These are phyloP conservation scores for Heliconius nattereri DNA, from an alignment of 1,140 invertebrate species.

Conservation along the genomic window DNA sequence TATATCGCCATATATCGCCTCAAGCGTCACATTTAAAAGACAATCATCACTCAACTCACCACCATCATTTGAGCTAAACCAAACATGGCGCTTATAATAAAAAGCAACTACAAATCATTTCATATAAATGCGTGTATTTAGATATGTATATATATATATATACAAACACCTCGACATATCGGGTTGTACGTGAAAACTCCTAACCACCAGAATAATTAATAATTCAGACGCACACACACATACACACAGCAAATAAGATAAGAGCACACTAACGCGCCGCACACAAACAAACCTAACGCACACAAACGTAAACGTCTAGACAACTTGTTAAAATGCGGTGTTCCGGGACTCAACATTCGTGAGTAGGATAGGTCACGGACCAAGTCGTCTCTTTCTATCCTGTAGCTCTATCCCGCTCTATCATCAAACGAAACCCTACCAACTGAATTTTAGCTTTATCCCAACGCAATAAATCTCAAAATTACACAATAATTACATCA, in stretches of 20 bases:
- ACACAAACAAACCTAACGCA: slow-evolving; percentile 52
- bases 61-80: not conserved
- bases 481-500: slow-evolving; percentile 43
- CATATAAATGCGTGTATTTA: not conserved
- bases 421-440: slow-evolving; percentile 32
- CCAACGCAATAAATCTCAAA: slow-evolving; percentile 36
- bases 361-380: slow-evolving; percentile 80
- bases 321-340: slow-evolving; percentile 76
- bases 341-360: slow-evolving; percentile 79
- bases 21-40: no score
- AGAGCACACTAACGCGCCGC: slow-evolving; percentile 43
- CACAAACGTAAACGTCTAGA: slow-evolving; percentile 70
- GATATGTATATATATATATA: not conserved
- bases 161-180: slow-evolving; percentile 37
- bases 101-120: not conserved
- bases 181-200: slow-evolving; percentile 42
- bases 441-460: slow-evolving; percentile 50
- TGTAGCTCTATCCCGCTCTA: slow-evolving; percentile 48
- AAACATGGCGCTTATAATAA: not conserved
- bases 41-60: no score
- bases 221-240: slow-evolving; percentile 44
- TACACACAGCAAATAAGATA: slow-evolving; percentile 40
- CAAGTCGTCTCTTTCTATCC: slow-evolving; percentile 59
- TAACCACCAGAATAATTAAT: slow-evolving; percentile 47
- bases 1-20: no score